These are phyloP conservation scores for Drosophila bifasciata DNA, from an alignment of 1,140 invertebrate species.

Conservation along the genomic window DNA sequence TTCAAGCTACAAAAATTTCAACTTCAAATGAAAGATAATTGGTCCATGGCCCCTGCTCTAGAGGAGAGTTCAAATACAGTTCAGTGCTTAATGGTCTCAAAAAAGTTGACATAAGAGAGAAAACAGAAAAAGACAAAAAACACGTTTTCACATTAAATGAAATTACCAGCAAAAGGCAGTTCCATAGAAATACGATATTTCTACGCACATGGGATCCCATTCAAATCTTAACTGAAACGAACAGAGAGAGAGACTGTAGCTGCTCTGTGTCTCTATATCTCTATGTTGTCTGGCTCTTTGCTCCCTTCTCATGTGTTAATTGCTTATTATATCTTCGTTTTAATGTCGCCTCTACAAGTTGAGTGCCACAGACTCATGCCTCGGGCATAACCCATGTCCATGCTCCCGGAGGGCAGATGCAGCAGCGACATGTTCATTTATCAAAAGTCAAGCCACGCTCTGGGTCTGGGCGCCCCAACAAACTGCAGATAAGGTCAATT, in stretches of 20 bases:
- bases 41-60: conserved; percentile 47
- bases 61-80: conserved; percentile 44
- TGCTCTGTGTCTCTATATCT: conserved; percentile 5
- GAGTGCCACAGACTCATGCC: conserved; percentile 6
- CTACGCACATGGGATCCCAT: conserved; percentile 40
- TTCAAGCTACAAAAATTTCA: background rate
- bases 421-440: conserved; percentile 74
- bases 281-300: conserved; percentile 37
- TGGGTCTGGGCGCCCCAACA: conserved; percentile 21
- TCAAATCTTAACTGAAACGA: conserved; percentile 1
- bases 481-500: conserved; percentile 82
- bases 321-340: conserved; percentile 81
- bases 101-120: conserved; percentile 60
- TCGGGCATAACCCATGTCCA: background rate
- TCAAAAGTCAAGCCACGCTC: conserved; percentile 80
- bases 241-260: conserved; percentile 1
- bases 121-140: conserved; percentile 48
- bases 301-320: conserved; percentile 68
- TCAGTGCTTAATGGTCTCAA: conserved; percentile 18
- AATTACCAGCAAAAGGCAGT: conserved; percentile 75
- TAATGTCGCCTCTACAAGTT: conserved; percentile 67
- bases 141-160: conserved; percentile 76
- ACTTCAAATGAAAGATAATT: conserved; percentile 54
- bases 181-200: conserved; percentile 64
- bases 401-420: conserved; percentile 34